These are phyloP conservation scores for Drosophila navojoa DNA, from an alignment of 1,140 invertebrate genomes.

Conservation along the genomic window DNA sequence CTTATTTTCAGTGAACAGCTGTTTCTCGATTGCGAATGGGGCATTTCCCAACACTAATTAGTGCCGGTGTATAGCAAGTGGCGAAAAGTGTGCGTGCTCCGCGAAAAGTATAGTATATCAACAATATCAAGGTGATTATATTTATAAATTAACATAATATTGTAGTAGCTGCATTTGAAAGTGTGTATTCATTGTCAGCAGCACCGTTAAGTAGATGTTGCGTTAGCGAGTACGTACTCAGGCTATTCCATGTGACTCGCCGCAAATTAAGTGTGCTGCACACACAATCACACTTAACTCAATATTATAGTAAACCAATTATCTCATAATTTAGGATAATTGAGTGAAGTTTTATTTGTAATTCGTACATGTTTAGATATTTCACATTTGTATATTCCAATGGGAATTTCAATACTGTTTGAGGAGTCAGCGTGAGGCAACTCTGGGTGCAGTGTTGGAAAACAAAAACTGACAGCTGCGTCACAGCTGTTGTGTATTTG, in stretches of 20 bases:
- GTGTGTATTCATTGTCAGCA: not conserved
- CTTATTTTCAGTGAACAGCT: constrained; percentile 36
- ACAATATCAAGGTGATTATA: constrained; percentile 23
- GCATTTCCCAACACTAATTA: not conserved
- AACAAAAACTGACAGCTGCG: constrained; percentile 15
- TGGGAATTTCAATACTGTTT: not conserved
- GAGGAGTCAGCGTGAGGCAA: not conserved
- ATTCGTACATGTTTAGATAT: not conserved
- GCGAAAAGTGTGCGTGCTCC: constrained; percentile 34
- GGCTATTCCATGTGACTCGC: constrained; percentile 24
- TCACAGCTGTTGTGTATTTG: constrained; percentile 69
- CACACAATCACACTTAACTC: not conserved
- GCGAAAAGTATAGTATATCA: constrained; percentile 25
- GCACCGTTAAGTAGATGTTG: not conserved
- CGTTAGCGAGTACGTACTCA: not conserved
- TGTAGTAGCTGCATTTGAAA: too few relatives aligned
- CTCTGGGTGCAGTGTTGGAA: constrained; percentile 41
- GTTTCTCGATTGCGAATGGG: constrained; percentile 11
- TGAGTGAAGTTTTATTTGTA: too few relatives aligned
- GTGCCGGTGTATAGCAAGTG: constrained; percentile 39
- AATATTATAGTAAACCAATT: too few relatives aligned
- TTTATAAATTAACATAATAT: not conserved
- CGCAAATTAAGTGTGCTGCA: not conserved
- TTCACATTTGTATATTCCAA: constrained; percentile 1
- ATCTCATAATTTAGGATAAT: too few relatives aligned